phyloP scores from a whole-genome alignment of 2,797 vertebrate species.

The Sebastes taczanowskii region DNA sequence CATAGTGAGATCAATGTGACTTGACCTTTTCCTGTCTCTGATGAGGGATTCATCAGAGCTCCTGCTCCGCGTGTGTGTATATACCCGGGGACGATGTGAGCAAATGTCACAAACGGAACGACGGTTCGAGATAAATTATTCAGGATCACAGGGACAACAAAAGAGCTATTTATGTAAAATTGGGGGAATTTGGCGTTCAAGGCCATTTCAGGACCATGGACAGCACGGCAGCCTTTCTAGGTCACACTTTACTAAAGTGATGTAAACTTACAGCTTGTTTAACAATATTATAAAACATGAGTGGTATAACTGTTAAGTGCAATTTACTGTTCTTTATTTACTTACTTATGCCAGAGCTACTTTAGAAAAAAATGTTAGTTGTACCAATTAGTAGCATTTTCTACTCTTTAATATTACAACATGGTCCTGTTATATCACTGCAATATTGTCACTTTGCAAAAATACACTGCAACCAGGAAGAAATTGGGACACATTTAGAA shows the following conservation, averaged over 20 bases:
- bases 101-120: conserved; percentile 79
- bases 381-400: not conserved
- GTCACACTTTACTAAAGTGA: not conserved
- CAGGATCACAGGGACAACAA: conserved; percentile 65
- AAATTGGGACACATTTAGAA: too few species aligned
- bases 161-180: conserved; percentile 65
- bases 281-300: not conserved
- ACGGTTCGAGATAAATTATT: conserved; percentile 75
- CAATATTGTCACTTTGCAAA: not conserved
- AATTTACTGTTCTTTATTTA: too few species aligned
- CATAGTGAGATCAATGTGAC: conserved; percentile 71
- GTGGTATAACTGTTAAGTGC: not conserved
- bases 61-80: conserved; percentile 38
- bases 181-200: not conserved
- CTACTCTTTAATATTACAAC: not conserved
- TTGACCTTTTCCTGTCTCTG: conserved; percentile 79
- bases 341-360: not conserved
- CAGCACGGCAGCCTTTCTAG: conserved; percentile 26
- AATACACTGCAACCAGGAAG: too few species aligned
- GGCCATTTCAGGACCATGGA: conserved; percentile 26
- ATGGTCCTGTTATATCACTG: not conserved
- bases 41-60: conserved; percentile 63
- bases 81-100: conserved; percentile 69
- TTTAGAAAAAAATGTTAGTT: not conserved
- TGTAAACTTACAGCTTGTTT: not conserved